Evolutionary conservation across 1,140 invertebrate species (phyloP).

Genomic region (Propsilocerus akamusi): DNA sequence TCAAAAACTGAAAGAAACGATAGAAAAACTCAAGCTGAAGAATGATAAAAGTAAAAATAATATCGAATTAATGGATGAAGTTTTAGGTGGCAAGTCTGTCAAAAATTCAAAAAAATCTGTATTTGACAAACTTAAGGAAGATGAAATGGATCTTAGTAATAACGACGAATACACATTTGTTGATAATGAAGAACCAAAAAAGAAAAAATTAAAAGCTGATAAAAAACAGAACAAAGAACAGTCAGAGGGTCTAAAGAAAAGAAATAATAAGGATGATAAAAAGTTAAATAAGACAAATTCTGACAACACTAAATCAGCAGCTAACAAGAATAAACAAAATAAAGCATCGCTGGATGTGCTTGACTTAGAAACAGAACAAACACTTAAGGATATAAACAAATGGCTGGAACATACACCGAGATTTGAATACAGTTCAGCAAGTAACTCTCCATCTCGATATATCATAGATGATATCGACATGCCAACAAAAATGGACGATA

Average conservation of each 20-base stretch:
- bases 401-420: slow-evolving; percentile 70
- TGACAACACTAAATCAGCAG: slow-evolving; percentile 25
- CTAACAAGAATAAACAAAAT: slow-evolving; percentile 26
- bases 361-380: slow-evolving; percentile 58
- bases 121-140: no score
- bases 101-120: no score
- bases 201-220: no score
- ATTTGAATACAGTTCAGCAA: slow-evolving; percentile 48
- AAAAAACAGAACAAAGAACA: no score
- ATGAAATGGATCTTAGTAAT: no score
- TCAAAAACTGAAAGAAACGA: slow-evolving; percentile 33
- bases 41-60: slow-evolving; percentile 32
- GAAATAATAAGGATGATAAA: slow-evolving; percentile 19
- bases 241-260: slow-evolving; percentile 15
- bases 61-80: not conserved
- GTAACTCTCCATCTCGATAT: slow-evolving; percentile 44
- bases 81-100: no score
- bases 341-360: slow-evolving; percentile 52
- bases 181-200: no score
- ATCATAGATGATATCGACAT: slow-evolving; percentile 31
- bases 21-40: slow-evolving; percentile 42
- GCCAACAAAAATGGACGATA: slow-evolving; percentile 15
- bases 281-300: slow-evolving; percentile 35
- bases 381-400: slow-evolving; percentile 71
- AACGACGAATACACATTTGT: no score